Percentiles rank a stretch among this genome's conserved stretches.
Conservation (phyloP, 2,113 vertebrate species). For the Odontophorus gujanensis region DNA sequence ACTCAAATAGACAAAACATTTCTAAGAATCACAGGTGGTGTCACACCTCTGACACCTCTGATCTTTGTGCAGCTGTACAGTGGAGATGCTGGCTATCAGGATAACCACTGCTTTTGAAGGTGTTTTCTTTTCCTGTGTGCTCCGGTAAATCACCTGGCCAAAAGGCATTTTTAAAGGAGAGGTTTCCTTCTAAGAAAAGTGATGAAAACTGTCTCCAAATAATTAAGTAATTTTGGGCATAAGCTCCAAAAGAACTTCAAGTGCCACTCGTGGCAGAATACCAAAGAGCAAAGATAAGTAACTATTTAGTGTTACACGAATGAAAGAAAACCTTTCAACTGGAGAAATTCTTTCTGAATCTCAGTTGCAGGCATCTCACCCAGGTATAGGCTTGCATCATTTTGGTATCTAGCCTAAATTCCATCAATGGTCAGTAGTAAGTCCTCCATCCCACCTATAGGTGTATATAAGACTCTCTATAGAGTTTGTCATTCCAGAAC, state of each 20-base stretch:
- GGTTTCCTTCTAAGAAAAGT: not conserved
- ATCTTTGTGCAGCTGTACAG: constrained; percentile 57
- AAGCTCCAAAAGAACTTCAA: not conserved
- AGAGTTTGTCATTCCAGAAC: not conserved
- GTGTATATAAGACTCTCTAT: no score
- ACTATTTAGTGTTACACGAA: not conserved
- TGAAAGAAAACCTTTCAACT: not conserved
- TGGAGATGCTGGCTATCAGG: constrained; percentile 54
- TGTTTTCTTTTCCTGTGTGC: not conserved
- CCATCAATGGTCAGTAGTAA: not conserved
- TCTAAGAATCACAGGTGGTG: constrained; percentile 64
- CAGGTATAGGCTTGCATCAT: not conserved
- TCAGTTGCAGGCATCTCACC: not conserved
- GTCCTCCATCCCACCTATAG: not conserved
- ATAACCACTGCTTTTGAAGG: constrained; percentile 59
- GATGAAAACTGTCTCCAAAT: not conserved
- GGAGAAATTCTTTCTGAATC: not conserved
- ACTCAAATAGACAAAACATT: constrained; percentile 41
- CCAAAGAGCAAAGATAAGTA: not conserved
- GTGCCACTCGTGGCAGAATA: not conserved
- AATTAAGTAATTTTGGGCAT: not conserved
- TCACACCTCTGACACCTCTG: constrained; percentile 42
- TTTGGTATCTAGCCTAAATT: not conserved
- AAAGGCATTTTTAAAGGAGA: not conserved
- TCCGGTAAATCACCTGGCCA: not conserved